These are phyloP conservation scores for Crotalus tigris DNA, from an alignment of 2,113 vertebrate species.

Conservation along the genomic window DNA sequence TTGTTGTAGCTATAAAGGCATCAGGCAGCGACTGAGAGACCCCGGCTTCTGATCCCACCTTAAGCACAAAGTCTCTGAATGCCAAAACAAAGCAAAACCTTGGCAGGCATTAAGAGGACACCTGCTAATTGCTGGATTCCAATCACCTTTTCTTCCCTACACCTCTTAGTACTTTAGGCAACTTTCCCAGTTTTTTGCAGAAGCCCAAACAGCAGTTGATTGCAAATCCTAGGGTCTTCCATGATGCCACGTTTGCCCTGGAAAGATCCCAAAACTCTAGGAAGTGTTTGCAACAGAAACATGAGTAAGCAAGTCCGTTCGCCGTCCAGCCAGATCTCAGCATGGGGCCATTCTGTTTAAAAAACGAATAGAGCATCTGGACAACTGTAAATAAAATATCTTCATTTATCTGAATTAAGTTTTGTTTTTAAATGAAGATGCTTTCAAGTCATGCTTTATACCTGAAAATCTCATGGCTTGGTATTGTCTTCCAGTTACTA, in stretches of 20 bases:
- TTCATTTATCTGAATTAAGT: conserved; percentile 7
- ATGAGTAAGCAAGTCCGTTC: neutral
- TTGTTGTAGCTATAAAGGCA: too few species aligned
- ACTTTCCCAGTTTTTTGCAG: neutral
- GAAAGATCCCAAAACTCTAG: neutral
- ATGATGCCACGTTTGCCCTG: neutral
- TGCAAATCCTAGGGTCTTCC: neutral
- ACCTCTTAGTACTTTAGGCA: neutral
- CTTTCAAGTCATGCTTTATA: neutral
- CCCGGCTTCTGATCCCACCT: too few species aligned
- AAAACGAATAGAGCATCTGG: conserved; percentile 28
- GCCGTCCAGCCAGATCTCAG: neutral
- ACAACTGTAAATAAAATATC: conserved; percentile 15
- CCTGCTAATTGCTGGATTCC: neutral
- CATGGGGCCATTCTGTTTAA: conserved; percentile 11
- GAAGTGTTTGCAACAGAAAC: neutral
- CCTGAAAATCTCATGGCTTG: neutral
- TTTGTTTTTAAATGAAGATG: neutral
- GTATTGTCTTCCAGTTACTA: neutral
- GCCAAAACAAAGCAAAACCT: neutral
- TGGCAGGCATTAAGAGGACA: neutral
- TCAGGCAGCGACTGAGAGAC: too few species aligned
- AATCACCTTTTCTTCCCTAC: neutral
- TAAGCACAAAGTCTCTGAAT: neutral
- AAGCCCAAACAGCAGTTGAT: neutral